These are phyloP conservation scores for Rousettus madagascariensis DNA, from an alignment of 2,797 vertebrate genomes.

Conservation along the genomic window DNA sequence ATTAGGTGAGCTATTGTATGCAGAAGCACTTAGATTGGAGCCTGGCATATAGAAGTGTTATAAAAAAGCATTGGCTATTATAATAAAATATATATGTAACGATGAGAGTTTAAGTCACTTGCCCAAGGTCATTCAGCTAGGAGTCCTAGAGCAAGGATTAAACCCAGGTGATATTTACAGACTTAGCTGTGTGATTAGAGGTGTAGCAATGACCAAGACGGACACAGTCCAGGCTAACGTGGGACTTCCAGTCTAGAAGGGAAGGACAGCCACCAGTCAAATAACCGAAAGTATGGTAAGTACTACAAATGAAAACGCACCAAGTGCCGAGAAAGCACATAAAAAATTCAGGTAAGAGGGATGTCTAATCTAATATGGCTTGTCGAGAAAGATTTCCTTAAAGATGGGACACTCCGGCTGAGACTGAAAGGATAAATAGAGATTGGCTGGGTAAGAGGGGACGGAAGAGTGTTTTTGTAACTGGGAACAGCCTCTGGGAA, in stretches of 20 bases:
- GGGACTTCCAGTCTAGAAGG: neutral
- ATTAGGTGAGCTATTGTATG: neutral
- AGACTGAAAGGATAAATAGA: neutral
- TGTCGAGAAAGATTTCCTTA: neutral
- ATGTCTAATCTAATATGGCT: neutral
- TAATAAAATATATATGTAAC: neutral
- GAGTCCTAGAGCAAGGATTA: neutral
- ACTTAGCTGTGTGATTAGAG: neutral
- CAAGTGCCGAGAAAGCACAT: neutral
- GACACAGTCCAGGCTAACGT: neutral
- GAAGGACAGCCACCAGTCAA: neutral
- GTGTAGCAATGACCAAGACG: neutral
- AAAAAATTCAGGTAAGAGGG: neutral
- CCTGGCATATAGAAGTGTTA: neutral
- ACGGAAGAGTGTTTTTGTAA: neutral
- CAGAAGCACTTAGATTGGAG: neutral
- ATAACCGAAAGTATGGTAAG: neutral
- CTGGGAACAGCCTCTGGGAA: neutral
- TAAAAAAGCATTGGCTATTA: neutral
- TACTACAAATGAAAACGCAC: neutral
- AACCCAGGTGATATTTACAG: neutral
- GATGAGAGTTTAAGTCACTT: neutral
- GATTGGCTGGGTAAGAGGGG: neutral
- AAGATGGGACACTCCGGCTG: neutral
- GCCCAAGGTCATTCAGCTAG: neutral